Evolutionary conservation across 1,140 invertebrate species (phyloP), one percentile per base, ranked within the genome.

Genomic region (Drosophila ironensis): DNA sequence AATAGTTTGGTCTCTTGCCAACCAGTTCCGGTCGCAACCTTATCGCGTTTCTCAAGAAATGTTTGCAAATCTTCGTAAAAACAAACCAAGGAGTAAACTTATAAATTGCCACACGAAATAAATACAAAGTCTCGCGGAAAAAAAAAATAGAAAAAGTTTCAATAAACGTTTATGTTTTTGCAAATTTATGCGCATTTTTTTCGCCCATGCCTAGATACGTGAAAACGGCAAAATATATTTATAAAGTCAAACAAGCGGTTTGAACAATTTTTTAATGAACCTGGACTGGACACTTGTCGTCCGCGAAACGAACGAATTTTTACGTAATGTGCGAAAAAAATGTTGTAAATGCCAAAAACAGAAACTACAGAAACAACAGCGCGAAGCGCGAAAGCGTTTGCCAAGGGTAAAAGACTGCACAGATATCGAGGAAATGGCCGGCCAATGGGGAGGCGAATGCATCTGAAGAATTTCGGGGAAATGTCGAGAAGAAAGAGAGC

Each of bases 11-110:
- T 17, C 33, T 57, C 45, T 41, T 61, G 27, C 48, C 33, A 56
- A 74, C 42, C 69, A 80, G 66, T 80, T 81, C 72, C 76, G 77
- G 77, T 69, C 52, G 51, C 47, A 51, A 45, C 27, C 72, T 67
- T 78, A 51, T 71, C 64, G 78, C 54, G 80, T 41, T 27, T 57
- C 48, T 57, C 37, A 53, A 46, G 9, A 61, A 22, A 56, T 41
- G 19, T 50, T 19, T 37, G 14, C 33, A 37, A 22, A 22, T n/a
- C n/a, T n/a, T n/a, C n/a, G n/a, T n/a, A n/a, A n/a, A n/a, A n/a
- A n/a, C n/a, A n/a, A n/a, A n/a, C n/a, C n/a, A n/a, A n/a, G n/a
- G n/a, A n/a, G n/a, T n/a, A n/a, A n/a, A n/a, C n/a, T n/a, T n/a
- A 50, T 24, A 20, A 11, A 41, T 40, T 51, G 9, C 4, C 5